Conservation (phyloP, 2,113 vertebrate species). For the Peucedramus taeniatus region DNA sequence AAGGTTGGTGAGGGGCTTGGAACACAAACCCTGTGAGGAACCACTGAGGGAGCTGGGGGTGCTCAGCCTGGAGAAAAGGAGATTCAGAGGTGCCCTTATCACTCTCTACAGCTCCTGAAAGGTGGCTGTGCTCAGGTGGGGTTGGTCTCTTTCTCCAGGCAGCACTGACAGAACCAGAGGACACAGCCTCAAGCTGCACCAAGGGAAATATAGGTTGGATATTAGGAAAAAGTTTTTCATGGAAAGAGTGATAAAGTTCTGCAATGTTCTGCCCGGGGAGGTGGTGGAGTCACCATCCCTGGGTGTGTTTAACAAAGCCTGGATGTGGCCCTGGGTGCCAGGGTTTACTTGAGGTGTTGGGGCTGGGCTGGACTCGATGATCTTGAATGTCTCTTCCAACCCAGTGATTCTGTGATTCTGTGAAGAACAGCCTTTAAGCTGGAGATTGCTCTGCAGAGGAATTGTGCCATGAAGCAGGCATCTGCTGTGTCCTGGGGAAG, state of each 20-base stretch:
- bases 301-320: background rate
- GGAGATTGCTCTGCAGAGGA: background rate
- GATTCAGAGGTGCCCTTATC: background rate
- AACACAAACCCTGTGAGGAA: background rate
- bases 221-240: background rate
- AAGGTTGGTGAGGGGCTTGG: background rate
- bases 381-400: background rate
- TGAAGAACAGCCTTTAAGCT: background rate
- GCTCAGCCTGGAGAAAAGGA: background rate
- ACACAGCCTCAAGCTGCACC: background rate
- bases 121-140: background rate
- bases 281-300: background rate
- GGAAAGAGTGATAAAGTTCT: background rate
- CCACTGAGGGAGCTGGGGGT: background rate
- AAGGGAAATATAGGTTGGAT: background rate
- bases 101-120: background rate
- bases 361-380: background rate
- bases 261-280: background rate
- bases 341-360: rapidly evolving
- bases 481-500: background rate
- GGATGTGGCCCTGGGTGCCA: background rate
- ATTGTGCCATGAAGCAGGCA: background rate
- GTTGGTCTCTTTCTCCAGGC: background rate
- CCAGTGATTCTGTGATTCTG: background rate
- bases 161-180: background rate